Base-by-base conservation (phyloP, 2,888 invertebrate genomes). In the Sinopyrophorus schimmeli region DNA sequence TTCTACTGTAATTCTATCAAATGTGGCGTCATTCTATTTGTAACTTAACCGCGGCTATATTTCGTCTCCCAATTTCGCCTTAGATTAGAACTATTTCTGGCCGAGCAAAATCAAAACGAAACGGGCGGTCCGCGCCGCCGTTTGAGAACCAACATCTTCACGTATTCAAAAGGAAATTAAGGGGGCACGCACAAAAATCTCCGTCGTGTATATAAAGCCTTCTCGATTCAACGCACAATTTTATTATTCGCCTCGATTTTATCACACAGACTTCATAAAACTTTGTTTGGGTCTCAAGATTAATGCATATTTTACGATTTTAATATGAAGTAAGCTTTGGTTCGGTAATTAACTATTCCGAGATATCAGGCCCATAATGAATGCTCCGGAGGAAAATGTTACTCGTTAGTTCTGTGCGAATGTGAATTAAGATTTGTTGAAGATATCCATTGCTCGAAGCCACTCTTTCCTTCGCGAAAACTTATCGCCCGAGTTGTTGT, bases 281-380 rank as follows among this genome's bases (percentile, higher is more conserved):
- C 69, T 68, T 69, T 68, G 63, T 58, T 57, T 55, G 55, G 60
- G 57, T 63, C 61, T 55, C 61, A 58, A 64, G 66, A 69, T 69
- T 68, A 69, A 69, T 67, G 69, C 67, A 69, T 67, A 69, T 67
- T 69, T 69, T 67, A 69, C 68, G 67, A 66, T 69, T 68, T 65
- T 66, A 67, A 66, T 67, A 67, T 67, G 65, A 61, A 62, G 62
- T 58, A 59, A 60, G 58, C 62, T 61, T 62, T 61, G 63, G 62
- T 62, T 65, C 55, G 62, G 64, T 65, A 65, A 65, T 65, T 66
- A 65, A 65, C 64, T 62, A 65, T 64, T 64, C 61, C 61, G 55
- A 64, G 66, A 63, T 65, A 66, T 66, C 65, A 63, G 62, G n/a
- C n/a, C 51, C 42, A 42, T 51, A 51, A 47, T 47, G 50, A 50